Evolutionary conservation across 2,113 vertebrate genomes (phyloP).

Genomic region (Oreochromis tanganicae): DNA sequence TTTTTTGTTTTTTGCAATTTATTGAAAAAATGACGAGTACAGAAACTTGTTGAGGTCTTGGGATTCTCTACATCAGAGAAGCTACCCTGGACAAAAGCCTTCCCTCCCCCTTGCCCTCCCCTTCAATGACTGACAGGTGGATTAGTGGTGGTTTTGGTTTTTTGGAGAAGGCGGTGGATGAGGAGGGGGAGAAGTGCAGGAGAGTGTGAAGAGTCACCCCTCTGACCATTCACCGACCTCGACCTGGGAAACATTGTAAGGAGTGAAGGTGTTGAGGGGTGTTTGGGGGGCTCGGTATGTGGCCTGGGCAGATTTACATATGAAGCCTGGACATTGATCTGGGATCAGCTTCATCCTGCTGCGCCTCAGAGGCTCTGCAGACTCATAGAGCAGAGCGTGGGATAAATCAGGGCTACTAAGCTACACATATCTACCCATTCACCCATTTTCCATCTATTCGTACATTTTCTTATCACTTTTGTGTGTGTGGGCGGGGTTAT

Average conservation of each 20-base stretch:
- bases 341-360: conserved; percentile 12
- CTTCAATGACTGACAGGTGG: conserved; percentile 50
- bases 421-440: neutral
- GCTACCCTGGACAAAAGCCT: neutral
- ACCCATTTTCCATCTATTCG: neutral
- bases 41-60: neutral
- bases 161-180: neutral
- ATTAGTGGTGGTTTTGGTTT: conserved; percentile 34
- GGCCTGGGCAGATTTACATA: conserved; percentile 56
- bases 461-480: neutral
- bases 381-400: neutral
- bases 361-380: neutral
- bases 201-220: conserved; percentile 15
- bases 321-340: conserved; percentile 35
- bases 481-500: neutral
- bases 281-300: conserved; percentile 31
- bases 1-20: neutral
- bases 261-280: neutral
- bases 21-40: neutral
- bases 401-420: neutral
- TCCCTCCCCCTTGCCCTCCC: neutral
- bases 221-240: conserved; percentile 35
- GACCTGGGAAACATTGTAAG: conserved; percentile 20
- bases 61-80: neutral
- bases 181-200: neutral